Percentiles rank a stretch among this genome's conserved stretches.
Conservation (phyloP, 2,888 invertebrate genomes). For the Saturnia pavonia region DNA sequence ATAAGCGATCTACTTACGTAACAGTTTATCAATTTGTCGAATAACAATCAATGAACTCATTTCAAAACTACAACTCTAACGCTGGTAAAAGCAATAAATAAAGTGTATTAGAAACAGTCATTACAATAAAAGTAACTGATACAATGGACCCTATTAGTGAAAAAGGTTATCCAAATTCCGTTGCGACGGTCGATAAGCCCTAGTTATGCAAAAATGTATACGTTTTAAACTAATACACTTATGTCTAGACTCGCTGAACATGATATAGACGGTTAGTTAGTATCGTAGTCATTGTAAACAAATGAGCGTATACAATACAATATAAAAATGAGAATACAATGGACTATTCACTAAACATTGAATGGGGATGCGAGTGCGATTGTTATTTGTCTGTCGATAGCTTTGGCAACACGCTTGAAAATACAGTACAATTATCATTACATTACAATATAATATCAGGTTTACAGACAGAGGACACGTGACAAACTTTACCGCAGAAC, state of each 20-base stretch:
- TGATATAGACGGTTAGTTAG: neutral
- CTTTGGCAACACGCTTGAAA: constrained; percentile 50
- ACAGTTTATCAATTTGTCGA: neutral
- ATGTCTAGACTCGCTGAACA: constrained; percentile 40
- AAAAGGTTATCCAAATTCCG: constrained; percentile 36
- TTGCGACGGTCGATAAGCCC: constrained; percentile 72
- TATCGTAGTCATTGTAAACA: constrained; percentile 13
- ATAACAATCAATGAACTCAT: neutral
- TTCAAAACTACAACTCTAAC: neutral
- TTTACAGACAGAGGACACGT: constrained; percentile 49
- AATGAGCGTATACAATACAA: constrained; percentile 17
- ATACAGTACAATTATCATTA: constrained; percentile 26
- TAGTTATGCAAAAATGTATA: constrained; percentile 54
- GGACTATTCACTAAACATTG: constrained; percentile 33
- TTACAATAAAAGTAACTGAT: neutral
- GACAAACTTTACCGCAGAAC: constrained; percentile 39
- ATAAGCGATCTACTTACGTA: no score
- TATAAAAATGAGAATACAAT: constrained; percentile 35
- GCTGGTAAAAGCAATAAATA: neutral
- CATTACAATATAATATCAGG: constrained; percentile 42
- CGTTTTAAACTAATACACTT: constrained; percentile 46
- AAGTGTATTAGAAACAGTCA: neutral
- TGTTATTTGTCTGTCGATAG: constrained; percentile 65
- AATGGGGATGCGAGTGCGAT: constrained; percentile 48
- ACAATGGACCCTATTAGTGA: no score